Conservation (phyloP, 2,113 vertebrate genomes). For the Thermophis baileyi region DNA sequence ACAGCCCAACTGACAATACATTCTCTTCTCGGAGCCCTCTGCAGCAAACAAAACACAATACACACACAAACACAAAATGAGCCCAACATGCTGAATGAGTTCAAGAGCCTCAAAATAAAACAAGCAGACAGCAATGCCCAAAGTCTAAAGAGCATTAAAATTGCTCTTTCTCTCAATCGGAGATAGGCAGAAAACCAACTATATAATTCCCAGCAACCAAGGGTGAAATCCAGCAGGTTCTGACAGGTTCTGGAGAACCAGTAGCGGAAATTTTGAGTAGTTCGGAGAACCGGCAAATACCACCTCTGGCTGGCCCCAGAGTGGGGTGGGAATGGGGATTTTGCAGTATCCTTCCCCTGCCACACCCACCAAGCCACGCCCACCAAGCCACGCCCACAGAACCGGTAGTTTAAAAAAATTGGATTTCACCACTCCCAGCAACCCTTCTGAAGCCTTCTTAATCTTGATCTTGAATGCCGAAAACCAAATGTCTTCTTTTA, state of each 20-base stretch:
- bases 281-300: too few species aligned
- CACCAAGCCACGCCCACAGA: too few species aligned
- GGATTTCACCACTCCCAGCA: too few species aligned
- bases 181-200: background rate
- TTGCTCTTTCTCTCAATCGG: background rate
- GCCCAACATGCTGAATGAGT: background rate
- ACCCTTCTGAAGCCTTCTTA: background rate
- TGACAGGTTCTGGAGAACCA: too few species aligned
- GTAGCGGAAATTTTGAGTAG: too few species aligned
- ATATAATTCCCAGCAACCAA: background rate
- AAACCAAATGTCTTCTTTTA: background rate
- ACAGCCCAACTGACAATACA: background rate
- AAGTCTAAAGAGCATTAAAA: background rate
- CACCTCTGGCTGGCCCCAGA: too few species aligned
- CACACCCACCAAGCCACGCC: too few species aligned
- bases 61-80: background rate
- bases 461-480: background rate
- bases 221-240: too few species aligned
- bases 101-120: background rate
- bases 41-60: background rate
- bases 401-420: too few species aligned
- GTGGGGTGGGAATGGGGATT: too few species aligned
- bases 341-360: too few species aligned
- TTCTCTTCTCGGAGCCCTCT: background rate
- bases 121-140: background rate